Conservation (phyloP, 1,140 invertebrate species). For the Mactra quadrangularis region DNA sequence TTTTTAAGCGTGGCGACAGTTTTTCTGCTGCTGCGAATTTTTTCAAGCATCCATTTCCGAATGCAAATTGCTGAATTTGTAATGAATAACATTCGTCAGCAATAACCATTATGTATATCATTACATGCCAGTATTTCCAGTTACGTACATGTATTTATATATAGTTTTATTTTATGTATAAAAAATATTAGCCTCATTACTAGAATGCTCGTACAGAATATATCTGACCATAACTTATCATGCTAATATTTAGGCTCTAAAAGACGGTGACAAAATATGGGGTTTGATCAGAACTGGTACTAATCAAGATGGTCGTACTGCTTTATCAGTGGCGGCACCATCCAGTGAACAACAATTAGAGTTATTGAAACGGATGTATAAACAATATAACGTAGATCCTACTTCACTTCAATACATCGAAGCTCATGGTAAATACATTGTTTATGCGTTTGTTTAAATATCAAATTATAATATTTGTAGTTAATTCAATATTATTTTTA, state of each 20-base stretch:
- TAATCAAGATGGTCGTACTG: slow-evolving; percentile 65
- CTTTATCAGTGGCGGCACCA: slow-evolving; percentile 61
- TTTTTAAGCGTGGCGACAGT: no score
- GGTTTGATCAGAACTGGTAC: slow-evolving; percentile 54
- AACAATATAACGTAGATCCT: slow-evolving; percentile 37
- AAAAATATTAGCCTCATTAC: not conserved
- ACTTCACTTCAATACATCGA: slow-evolving; percentile 63
- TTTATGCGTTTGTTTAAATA: no score
- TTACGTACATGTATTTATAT: no score
- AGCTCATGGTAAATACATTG: slow-evolving; percentile 66
- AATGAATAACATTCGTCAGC: no score
- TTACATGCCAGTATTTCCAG: no score
- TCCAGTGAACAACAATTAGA: slow-evolving; percentile 59
- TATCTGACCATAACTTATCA: not conserved
- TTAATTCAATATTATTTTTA: no score
- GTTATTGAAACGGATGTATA: slow-evolving; percentile 52
- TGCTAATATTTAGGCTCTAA: no score
- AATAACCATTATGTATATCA: no score
- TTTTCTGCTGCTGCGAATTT: no score
- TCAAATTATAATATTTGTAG: no score
- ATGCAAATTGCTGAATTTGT: no score
- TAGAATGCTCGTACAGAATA: not conserved
- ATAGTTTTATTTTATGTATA: not conserved
- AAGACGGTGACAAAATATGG: slow-evolving; percentile 60
- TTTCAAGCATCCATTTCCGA: no score